phyloP scores from a whole-genome alignment of 2,888 invertebrate genomes.

The Coleophora flavipennella region DNA sequence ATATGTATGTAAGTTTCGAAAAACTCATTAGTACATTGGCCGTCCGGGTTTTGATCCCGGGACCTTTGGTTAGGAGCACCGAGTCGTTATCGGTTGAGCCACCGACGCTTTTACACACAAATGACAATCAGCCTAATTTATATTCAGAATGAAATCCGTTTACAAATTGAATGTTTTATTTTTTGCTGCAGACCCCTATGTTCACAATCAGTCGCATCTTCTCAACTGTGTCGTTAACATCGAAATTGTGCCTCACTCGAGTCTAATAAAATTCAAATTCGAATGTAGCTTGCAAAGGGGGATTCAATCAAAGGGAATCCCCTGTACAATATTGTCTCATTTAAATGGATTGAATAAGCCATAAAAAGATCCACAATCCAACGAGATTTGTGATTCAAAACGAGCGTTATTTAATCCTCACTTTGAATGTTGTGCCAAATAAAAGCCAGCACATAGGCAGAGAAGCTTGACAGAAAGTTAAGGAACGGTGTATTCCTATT shows the following conservation, averaged over 20 bases:
- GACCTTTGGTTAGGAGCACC: too few relatives aligned
- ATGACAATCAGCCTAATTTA: conserved; percentile 2
- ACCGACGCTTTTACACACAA: too few relatives aligned
- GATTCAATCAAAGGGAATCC: conserved; percentile 57
- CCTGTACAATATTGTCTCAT: conserved; percentile 41
- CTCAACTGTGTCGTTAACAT: conserved; percentile 50
- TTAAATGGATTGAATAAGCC: conserved; percentile 42
- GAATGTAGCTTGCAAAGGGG: conserved; percentile 33
- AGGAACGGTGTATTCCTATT: too few relatives aligned
- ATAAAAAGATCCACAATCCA: conserved; percentile 25
- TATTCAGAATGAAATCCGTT: conserved; percentile 29
- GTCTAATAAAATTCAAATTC: conserved; percentile 59
- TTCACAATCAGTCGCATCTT: conserved; percentile 19
- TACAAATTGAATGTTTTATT: conserved; percentile 58
- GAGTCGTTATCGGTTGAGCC: too few relatives aligned
- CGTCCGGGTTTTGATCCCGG: too few relatives aligned
- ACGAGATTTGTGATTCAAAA: conserved; percentile 18
- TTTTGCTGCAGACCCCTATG: conserved; percentile 33
- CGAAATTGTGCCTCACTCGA: conserved; percentile 38
- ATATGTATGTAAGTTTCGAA: too few relatives aligned
- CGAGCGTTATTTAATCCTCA: conserved; percentile 6
- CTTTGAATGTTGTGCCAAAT: not conserved
- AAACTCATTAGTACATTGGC: too few relatives aligned
- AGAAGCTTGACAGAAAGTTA: too few relatives aligned
- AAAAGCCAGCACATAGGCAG: too few relatives aligned